A percentile compares a stretch with the other conserved stretches of the same genome.
Conservation (phyloP, 2,888 invertebrate genomes). For the Rugalucina vietnamica region DNA sequence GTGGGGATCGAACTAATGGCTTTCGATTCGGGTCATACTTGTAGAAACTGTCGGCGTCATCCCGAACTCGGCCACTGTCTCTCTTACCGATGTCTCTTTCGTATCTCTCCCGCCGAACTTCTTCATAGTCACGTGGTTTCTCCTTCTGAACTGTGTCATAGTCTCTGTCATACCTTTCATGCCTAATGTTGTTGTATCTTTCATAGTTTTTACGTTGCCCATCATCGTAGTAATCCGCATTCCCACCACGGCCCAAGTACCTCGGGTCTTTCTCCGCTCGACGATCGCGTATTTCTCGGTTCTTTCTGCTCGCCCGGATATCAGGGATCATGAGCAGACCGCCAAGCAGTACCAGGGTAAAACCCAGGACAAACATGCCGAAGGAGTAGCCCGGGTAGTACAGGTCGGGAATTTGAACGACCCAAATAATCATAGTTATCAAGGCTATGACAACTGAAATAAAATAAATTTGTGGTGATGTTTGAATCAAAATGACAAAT, state of each 20-base stretch:
- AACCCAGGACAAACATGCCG: slow-evolving; percentile 43
- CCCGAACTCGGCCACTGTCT: neutral
- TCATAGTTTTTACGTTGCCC: neutral
- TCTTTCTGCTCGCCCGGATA: slow-evolving; percentile 37
- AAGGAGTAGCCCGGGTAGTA: slow-evolving; percentile 52
- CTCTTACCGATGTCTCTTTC: slow-evolving; percentile 2
- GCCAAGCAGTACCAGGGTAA: slow-evolving; percentile 42
- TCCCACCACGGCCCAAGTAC: neutral
- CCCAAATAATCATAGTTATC: slow-evolving; percentile 54
- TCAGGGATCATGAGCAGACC: slow-evolving; percentile 59
- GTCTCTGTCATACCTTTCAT: neutral
- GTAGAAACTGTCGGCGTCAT: slow-evolving; percentile 12
- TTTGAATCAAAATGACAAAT: no score
- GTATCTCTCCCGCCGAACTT: slow-evolving; percentile 15
- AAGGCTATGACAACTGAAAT: slow-evolving; percentile 47
- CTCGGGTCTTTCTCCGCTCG: neutral
- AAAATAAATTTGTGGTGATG: neutral
- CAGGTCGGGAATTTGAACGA: slow-evolving; percentile 43
- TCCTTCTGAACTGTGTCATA: neutral
- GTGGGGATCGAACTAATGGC: slow-evolving; percentile 37
- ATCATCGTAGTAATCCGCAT: neutral
- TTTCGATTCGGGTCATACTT: slow-evolving; percentile 56
- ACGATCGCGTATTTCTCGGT: neutral
- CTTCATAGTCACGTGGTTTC: slow-evolving; percentile 21
- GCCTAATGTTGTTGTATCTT: neutral